Conservation (phyloP, 2,113 vertebrate genomes). For the Chionis minor region DNA sequence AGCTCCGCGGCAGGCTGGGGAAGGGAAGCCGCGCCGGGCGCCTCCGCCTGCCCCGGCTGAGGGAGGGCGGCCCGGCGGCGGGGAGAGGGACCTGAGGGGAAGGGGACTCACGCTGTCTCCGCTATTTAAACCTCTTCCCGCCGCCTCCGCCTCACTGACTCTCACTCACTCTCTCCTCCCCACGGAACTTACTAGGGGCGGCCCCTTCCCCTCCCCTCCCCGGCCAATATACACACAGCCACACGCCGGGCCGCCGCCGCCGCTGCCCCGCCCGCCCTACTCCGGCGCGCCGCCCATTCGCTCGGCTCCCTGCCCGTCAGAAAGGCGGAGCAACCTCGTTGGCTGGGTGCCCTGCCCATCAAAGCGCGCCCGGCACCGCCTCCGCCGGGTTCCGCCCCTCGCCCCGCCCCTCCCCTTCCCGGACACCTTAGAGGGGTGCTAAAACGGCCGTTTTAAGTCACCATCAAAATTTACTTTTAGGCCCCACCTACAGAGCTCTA, state of each 20-base stretch:
- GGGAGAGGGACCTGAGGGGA: background rate
- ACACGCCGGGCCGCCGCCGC: background rate
- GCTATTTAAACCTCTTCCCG: conserved; percentile 61
- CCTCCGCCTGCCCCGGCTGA: background rate
- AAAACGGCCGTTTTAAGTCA: conserved; percentile 35
- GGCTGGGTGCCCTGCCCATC: accelerated
- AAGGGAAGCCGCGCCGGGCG: no score
- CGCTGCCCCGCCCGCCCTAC: background rate
- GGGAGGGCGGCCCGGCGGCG: background rate
- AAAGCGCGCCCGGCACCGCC: accelerated
- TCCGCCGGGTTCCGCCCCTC: background rate
- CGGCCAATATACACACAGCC: background rate
- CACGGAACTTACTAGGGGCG: conserved; percentile 6
- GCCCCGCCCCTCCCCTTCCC: background rate
- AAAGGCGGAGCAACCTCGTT: accelerated
- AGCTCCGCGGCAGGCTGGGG: background rate
- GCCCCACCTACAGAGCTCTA: background rate
- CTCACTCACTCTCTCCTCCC: conserved; percentile 47
- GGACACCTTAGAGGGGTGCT: background rate
- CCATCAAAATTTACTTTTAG: conserved; percentile 44
- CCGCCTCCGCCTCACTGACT: conserved; percentile 54
- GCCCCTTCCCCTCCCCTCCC: background rate
- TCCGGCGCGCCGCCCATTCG: background rate
- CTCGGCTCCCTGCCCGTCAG: background rate
- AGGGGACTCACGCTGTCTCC: conserved; percentile 7